A percentile compares a stretch with the other conserved stretches of the same genome.
Conservation (phyloP, 2,797 vertebrate species). For the Leontopithecus rosalia region DNA sequence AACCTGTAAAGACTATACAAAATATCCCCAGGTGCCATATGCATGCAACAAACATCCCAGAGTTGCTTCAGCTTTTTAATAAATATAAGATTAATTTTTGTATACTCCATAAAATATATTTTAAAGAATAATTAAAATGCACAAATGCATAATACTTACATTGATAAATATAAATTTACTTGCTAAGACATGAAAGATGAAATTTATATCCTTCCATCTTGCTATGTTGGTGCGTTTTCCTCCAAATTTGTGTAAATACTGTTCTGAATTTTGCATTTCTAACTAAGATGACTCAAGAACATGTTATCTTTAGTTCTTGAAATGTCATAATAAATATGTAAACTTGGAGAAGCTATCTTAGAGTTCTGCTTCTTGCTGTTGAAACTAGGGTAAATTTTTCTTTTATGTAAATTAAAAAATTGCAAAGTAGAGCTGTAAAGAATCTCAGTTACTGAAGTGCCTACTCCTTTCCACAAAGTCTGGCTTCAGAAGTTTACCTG, state of each 20-base stretch:
- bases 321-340: conserved; percentile 29
- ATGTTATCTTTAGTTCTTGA: background rate
- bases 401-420: background rate
- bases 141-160: conserved; percentile 4
- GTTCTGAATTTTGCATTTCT: conserved; percentile 42
- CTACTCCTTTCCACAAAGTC: background rate
- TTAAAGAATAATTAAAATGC: conserved; percentile 41
- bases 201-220: conserved; percentile 19
- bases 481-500: background rate
- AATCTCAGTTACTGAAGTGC: background rate
- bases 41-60: background rate
- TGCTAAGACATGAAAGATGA: background rate
- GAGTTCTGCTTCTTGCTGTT: background rate
- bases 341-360: background rate
- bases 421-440: background rate
- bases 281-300: background rate
- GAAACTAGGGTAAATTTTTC: background rate
- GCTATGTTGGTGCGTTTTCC: background rate
- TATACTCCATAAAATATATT: conserved; percentile 56
- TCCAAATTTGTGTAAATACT: background rate
- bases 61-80: background rate
- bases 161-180: background rate
- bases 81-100: conserved; percentile 12
- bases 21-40: background rate
- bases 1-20: background rate